Conservation (phyloP, 1,140 invertebrate species). For the Spodoptera frugiperda region DNA sequence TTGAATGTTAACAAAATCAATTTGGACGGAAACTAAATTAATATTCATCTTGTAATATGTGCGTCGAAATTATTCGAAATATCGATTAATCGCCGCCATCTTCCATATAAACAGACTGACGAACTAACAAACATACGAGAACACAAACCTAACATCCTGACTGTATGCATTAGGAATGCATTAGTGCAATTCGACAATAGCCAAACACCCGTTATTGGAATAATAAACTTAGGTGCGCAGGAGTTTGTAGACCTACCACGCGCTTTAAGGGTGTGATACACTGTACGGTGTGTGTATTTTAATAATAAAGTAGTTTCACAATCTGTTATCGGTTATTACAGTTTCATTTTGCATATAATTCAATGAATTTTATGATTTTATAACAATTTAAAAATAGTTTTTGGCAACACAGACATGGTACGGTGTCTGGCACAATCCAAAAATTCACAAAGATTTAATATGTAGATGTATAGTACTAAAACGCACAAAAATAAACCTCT, state of each 20-base stretch:
- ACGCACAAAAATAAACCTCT: no score
- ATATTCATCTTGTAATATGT: conserved; percentile 34
- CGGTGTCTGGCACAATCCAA: no score
- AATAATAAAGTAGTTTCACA: no score
- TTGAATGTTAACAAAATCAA: no score
- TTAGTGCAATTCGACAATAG: conserved; percentile 49
- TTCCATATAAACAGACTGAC: conserved; percentile 24
- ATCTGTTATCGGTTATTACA: no score
- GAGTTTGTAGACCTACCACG: conserved; percentile 31
- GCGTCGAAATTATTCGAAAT: conserved; percentile 31
- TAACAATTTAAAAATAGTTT: conserved; percentile 8
- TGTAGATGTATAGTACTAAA: no score
- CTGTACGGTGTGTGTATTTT: background rate
- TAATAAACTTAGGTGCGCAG: conserved; percentile 67
- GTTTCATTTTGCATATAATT: no score
- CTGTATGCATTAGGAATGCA: conserved; percentile 38
- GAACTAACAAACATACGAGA: conserved; percentile 38
- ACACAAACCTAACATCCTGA: conserved; percentile 43
- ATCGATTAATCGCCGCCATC: conserved; percentile 42
- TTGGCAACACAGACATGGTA: no score
- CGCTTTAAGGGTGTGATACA: conserved; percentile 5
- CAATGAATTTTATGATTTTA: no score
- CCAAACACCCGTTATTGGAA: conserved; percentile 59
- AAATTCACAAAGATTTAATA: no score
- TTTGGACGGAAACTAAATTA: conserved; percentile 2